These are phyloP conservation scores for Gymnorhina tibicen DNA, from an alignment of 2,113 vertebrate genomes.

Conservation along the genomic window DNA sequence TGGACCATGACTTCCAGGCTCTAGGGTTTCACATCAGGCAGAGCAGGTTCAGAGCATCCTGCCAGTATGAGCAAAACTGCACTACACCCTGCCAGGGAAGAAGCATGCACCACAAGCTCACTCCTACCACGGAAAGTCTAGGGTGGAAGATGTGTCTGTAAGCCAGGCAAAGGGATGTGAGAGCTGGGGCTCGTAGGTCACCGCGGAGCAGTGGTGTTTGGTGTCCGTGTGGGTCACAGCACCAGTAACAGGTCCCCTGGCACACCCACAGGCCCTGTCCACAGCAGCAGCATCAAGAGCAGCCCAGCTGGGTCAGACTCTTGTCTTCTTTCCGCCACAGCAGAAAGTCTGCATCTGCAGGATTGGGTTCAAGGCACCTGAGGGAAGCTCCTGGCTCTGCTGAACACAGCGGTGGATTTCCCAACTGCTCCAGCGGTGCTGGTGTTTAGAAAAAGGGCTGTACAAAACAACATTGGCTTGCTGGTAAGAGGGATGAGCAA, in stretches of 20 bases:
- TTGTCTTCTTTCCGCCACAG: background rate
- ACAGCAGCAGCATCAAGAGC: background rate
- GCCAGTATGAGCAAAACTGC: background rate
- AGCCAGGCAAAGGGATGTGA: background rate
- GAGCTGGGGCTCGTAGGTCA: background rate
- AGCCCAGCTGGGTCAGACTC: background rate
- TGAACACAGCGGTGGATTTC: background rate
- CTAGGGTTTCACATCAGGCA: background rate
- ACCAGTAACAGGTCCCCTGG: background rate
- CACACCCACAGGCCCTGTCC: background rate
- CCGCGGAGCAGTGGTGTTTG: fast-evolving
- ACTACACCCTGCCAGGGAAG: background rate
- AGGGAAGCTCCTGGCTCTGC: background rate
- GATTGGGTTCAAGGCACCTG: background rate
- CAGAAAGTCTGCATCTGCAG: background rate
- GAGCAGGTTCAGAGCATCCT: background rate
- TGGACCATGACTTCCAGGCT: background rate
- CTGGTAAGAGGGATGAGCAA: background rate
- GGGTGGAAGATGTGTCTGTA: background rate
- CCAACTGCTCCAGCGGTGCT: background rate
- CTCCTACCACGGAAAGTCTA: background rate
- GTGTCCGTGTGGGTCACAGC: background rate
- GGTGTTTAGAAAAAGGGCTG: background rate
- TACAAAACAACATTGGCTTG: background rate
- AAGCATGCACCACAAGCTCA: background rate